Conservation (phyloP, 64 coral and sea anemone species). For the Acropora yongei region DNA sequence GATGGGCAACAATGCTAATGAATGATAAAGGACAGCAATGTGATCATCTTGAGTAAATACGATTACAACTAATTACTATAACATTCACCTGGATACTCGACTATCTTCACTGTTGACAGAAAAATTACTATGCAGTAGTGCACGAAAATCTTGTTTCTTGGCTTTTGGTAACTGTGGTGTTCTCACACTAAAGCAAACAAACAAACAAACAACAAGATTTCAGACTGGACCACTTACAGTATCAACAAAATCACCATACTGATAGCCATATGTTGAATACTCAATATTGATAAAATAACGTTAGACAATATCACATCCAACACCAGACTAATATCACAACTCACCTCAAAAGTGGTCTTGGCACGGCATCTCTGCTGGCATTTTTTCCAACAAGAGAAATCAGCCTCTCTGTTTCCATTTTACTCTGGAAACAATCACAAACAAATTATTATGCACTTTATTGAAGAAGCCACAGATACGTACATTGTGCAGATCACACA, state of each 20-base stretch:
- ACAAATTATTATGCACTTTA: too few relatives aligned
- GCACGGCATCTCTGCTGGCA: constrained; percentile 56
- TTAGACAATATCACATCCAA: not conserved
- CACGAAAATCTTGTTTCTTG: constrained; percentile 58
- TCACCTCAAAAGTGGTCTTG: constrained; percentile 70
- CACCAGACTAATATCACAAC: constrained; percentile 4
- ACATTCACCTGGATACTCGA: constrained; percentile 9
- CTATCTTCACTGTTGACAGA: constrained; percentile 10
- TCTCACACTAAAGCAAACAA: constrained; percentile 24
- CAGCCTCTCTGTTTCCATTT: constrained; percentile 94
- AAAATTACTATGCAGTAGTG: constrained; percentile 30
- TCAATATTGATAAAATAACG: not conserved
- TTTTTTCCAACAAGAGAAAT: constrained; percentile 82
- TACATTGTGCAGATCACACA: too few relatives aligned
- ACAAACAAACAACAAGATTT: not conserved
- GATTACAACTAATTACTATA: not conserved
- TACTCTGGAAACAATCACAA: constrained; percentile 59
- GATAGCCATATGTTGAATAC: not conserved
- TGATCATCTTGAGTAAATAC: not conserved
- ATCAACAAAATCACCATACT: too few relatives aligned
- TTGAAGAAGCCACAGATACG: too few relatives aligned
- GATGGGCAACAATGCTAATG: too few relatives aligned
- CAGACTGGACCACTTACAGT: too few relatives aligned
- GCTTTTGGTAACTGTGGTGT: constrained; percentile 60
- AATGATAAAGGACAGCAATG: not conserved